These are phyloP conservation scores for Oxycera nigricornis DNA, from an alignment of 2,888 invertebrate genomes.

Conservation along the genomic window DNA sequence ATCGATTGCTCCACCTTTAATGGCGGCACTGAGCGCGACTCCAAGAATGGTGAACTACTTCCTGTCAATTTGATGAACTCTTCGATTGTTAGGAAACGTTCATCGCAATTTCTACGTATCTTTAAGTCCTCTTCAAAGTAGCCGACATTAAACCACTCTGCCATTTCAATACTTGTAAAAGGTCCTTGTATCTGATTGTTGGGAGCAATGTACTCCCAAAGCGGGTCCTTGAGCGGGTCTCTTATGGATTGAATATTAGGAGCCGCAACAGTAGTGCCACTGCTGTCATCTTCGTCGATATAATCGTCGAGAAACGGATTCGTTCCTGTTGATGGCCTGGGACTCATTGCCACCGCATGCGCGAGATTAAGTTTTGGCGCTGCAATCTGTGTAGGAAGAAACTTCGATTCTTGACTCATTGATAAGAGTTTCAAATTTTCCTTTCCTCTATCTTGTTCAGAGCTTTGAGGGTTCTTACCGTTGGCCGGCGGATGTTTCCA, in stretches of 20 bases:
- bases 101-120: slow-evolving; percentile 6
- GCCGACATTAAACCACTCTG: background rate
- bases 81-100: slow-evolving; percentile 1
- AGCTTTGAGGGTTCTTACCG: too few relatives aligned
- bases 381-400: too few relatives aligned
- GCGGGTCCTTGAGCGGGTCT: background rate
- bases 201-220: background rate
- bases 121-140: background rate
- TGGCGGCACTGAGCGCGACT: background rate
- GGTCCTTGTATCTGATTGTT: background rate
- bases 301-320: background rate
- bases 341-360: too few relatives aligned
- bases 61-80: background rate
- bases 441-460: too few relatives aligned
- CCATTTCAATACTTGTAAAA: slow-evolving; percentile 21
- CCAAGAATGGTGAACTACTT: slow-evolving; percentile 22
- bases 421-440: too few relatives aligned
- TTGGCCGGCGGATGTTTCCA: too few relatives aligned
- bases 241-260: background rate
- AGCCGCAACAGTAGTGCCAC: background rate
- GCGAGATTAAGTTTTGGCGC: too few relatives aligned
- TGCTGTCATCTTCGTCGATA: background rate
- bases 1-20: background rate
- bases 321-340: too few relatives aligned
- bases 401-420: too few relatives aligned